Evolutionary conservation across 2,797 vertebrate genomes (phyloP), one percentile per base, ranked within the genome.

Genomic region (Epinephelus coioides): DNA sequence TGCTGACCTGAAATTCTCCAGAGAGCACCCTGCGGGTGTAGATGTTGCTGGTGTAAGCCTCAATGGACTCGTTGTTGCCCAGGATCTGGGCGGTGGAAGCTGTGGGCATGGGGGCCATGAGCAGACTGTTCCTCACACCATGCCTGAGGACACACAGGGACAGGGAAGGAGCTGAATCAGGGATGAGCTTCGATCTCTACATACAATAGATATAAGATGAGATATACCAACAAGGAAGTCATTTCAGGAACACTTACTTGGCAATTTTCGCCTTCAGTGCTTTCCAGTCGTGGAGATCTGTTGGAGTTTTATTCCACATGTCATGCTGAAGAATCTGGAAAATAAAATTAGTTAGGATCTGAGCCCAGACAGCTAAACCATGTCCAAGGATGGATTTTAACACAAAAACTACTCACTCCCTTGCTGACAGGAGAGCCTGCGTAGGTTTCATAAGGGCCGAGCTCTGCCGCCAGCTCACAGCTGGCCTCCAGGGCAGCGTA

Each of bases 81-180:
- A 99, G 85, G 87, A 99, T 99, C 95, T 99, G 98, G 75, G 98
- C 98, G 3, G 98, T 99, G 69, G 98, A 99, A 4, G 98, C 98
- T 0, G 98, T 99, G 10, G 98, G 98, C 98, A 99, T 99, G 0
- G 98, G 98, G 25, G 98, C 96, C 19, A 99, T 62, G 70, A 99
- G 97, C 19, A 99, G 95, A 86, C 98, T 99, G 95, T 99, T 99
- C 83, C 97, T 96, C 59, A 99, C 87, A 0, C 98, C 98, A 0
- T 97, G 95, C 96, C 93, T 94, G 75, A 76, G 17, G 67, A 84
- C 53, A 75, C 63, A 82, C 2, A 12, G 17, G 19, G 23, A 5
- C 7, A 11, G 4, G 4, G 7, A 0, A 13, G 21, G 40, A 56
- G 25, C 14, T 13, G 23, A 53, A n/a, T 55, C 50, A 65, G 34